Conservation (phyloP, 2,113 vertebrate species). For the Festucalex cinctus region DNA sequence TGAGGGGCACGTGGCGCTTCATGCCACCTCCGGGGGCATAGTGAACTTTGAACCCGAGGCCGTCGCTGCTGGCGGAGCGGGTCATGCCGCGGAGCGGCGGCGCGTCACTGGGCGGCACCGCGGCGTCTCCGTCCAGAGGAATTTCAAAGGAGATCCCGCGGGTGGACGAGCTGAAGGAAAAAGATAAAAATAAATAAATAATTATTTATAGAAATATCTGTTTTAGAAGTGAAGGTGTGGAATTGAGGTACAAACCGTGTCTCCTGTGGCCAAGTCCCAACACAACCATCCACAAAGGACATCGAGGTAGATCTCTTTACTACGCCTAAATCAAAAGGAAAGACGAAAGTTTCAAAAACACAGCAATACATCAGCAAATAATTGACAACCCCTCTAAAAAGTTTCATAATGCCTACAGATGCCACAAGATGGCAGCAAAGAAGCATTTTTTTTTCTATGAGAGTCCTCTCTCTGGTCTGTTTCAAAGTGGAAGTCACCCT, state of each 20-base stretch:
- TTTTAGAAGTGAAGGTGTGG: neutral
- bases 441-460: too few species aligned
- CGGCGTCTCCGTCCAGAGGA: constrained; percentile 86
- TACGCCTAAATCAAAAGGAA: constrained; percentile 65
- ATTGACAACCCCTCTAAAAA: too few species aligned
- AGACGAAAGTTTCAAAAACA: neutral
- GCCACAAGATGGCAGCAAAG: too few species aligned
- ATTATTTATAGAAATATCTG: neutral
- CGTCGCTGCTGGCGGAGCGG: constrained; percentile 89
- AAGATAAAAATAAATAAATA: neutral
- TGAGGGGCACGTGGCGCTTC: constrained; percentile 81
- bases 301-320: constrained; percentile 90
- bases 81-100: constrained; percentile 73
- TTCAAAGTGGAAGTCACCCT: too few species aligned
- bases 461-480: too few species aligned
- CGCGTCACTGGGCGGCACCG: constrained; percentile 46
- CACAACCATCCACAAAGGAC: constrained; percentile 88
- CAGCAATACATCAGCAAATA: too few species aligned
- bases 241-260: constrained; percentile 76
- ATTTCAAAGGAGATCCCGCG: constrained; percentile 96
- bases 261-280: constrained; percentile 96
- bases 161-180: constrained; percentile 76
- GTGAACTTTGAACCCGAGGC: constrained; percentile 78
- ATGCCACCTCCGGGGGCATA: constrained; percentile 68
- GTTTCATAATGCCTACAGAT: too few species aligned